phyloP scores from a whole-genome alignment of 2,113 vertebrate species.

The Myotis lucifugus region DNA sequence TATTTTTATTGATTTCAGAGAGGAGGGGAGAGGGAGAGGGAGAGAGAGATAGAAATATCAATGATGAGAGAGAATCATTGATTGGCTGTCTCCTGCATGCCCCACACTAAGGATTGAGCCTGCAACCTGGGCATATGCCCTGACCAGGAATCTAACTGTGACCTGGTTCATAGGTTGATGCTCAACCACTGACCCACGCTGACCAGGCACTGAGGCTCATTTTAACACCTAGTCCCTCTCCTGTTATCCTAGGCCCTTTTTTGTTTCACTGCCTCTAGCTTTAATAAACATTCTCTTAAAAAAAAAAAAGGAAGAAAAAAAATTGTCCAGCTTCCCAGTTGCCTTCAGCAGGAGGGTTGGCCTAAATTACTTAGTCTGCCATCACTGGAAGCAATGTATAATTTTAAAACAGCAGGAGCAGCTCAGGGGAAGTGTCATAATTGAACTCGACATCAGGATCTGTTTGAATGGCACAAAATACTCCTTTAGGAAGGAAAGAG shows the following conservation, averaged over 20 bases:
- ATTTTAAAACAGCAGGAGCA: conserved; percentile 51
- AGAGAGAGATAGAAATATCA: no score
- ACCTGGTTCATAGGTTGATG: no score
- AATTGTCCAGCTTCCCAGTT: conserved; percentile 42
- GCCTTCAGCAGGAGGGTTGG: conserved; percentile 52
- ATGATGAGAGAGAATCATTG: no score
- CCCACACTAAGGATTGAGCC: no score
- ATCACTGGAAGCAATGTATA: conserved; percentile 20
- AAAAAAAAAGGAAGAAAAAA: neutral
- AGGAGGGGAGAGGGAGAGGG: no score
- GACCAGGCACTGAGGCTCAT: neutral
- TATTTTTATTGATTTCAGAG: no score
- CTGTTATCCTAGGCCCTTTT: neutral
- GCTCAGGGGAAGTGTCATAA: neutral
- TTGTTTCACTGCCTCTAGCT: neutral
- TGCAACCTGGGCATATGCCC: no score
- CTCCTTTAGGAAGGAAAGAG: conserved; percentile 23
- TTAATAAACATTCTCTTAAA: neutral
- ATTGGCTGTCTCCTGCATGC: no score
- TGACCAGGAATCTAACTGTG: no score
- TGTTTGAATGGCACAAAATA: conserved; percentile 33
- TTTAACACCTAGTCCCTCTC: neutral
- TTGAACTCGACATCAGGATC: conserved; percentile 24
- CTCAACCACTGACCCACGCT: no score
- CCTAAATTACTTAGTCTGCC: conserved; percentile 57